Base-by-base conservation (phyloP, 2,113 vertebrate species). In the Thomomys bottae region DNA sequence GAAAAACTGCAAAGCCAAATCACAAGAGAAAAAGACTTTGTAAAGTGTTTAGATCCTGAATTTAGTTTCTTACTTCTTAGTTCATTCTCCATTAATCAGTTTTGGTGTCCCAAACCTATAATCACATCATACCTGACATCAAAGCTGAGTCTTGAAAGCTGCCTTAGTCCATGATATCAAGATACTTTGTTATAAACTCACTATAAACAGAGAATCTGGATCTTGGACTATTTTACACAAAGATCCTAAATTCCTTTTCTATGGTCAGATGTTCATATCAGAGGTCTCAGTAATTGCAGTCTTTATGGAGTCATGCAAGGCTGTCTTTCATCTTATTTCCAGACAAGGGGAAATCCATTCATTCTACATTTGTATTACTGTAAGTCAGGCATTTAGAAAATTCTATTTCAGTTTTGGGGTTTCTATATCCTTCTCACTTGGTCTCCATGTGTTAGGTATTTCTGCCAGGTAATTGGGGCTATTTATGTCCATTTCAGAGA, bases 401-500 rank as follows among this genome's bases (percentile, higher is more conserved):
- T 14, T 38, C 8, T 36, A 36, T 9, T 64, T 28, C 3, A 61
- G 8, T 57, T 17, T 54, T 49, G 72, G 71, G 40, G 75, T 57
- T 84, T 59, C 17, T 36, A 3, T 26, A 1, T 57, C 24, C 70
- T 30, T 92, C 15, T 89, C 7, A 32, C 2, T 72, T 8, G 32
- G 26, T 32, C 42, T 12, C 28, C 23, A 36, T 8, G 38, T 42
- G n/a, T n/a, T 63, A 28, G 18, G 24, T 73, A 79, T 80, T 5
- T 8, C 30, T 70, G 0, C 0, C 17, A 63, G 14, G 72, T 14
- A 86, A 24, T 57, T 75, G 30, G 20, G 8, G 5, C 61, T 81
- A 30, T 84, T 80, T 70, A 24, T 81, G 63, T 42, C 40, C 64
- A 91, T 59, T 72, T 91, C 34, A 42, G 30, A 61, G 72, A 91